Evolutionary conservation across 2,113 vertebrate species (phyloP).

Genomic region (Pseudolaguvia tuberculata): DNA sequence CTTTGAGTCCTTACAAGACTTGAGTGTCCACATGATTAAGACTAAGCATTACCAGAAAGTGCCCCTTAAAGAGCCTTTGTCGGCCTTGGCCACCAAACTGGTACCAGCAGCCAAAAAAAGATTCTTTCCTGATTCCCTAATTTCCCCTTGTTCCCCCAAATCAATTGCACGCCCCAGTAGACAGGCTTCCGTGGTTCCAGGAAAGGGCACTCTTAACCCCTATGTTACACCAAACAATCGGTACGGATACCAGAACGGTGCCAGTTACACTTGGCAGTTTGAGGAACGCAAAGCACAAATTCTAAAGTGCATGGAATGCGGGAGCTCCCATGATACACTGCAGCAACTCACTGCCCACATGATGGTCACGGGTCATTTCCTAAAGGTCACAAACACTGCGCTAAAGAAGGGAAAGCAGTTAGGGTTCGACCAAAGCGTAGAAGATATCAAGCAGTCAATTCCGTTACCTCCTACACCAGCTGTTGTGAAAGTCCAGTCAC

Average conservation of each 20-base stretch:
- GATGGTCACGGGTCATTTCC: slow-evolving; percentile 98
- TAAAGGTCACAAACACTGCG: slow-evolving; percentile 94
- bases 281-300: slow-evolving; percentile 98
- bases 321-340: slow-evolving; percentile 94
- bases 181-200: background rate
- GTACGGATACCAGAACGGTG: slow-evolving; percentile 97
- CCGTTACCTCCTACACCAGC: slow-evolving; percentile 90
- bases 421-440: slow-evolving; percentile 84
- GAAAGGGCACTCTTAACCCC: slow-evolving; percentile 82
- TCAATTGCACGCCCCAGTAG: slow-evolving; percentile 67
- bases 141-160: slow-evolving; percentile 87
- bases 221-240: slow-evolving; percentile 97
- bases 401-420: slow-evolving; percentile 96
- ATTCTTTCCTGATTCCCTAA: slow-evolving; percentile 80
- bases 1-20: slow-evolving; percentile 94
- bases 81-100: slow-evolving; percentile 85
- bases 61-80: slow-evolving; percentile 99
- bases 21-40: slow-evolving; percentile 99
- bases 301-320: slow-evolving; percentile 98
- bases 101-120: slow-evolving; percentile 91
- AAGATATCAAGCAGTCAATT: slow-evolving; percentile 95
- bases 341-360: slow-evolving; percentile 98
- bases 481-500: slow-evolving; percentile 75
- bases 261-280: slow-evolving; percentile 98
- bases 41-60: slow-evolving; percentile 99